Percentiles rank a stretch among this genome's conserved stretches.
phyloP scores from a whole-genome alignment of 2,113 vertebrate genomes.

The Chrysemys picta region DNA sequence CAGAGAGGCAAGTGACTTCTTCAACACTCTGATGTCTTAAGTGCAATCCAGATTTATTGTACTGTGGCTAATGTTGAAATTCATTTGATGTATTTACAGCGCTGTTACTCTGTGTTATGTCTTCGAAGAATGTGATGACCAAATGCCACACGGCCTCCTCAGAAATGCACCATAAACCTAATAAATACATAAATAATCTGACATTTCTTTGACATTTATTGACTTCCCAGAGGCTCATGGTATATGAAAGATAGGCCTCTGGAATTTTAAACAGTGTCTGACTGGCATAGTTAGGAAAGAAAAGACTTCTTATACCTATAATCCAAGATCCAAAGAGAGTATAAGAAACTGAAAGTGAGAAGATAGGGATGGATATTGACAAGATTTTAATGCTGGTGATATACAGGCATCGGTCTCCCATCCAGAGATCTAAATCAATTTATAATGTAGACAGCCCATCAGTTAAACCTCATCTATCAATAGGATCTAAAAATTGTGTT shows the following conservation, averaged over 20 bases:
- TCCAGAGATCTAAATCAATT: not conserved
- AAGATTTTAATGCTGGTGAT: not conserved
- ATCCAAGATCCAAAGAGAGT: not conserved
- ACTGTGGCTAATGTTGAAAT: not conserved
- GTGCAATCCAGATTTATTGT: not conserved
- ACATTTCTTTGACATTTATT: constrained; percentile 72
- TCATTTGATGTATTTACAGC: constrained; percentile 10
- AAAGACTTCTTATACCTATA: not conserved
- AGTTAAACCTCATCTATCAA: not conserved
- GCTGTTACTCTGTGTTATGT: constrained; percentile 4
- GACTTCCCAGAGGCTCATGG: constrained; percentile 46
- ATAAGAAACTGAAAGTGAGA: not conserved
- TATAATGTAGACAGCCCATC: not conserved
- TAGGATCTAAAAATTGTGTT: not conserved
- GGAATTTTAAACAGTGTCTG: constrained; percentile 67
- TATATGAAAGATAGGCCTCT: constrained; percentile 45
- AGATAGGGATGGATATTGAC: not conserved
- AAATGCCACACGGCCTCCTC: constrained; percentile 62
- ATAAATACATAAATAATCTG: constrained; percentile 66
- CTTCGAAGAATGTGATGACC: constrained; percentile 54
- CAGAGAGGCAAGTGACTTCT: not conserved
- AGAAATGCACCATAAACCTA: constrained; percentile 33
- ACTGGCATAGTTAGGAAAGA: not conserved
- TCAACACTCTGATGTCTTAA: not conserved
- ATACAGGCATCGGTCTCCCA: not conserved